phyloP scores from a whole-genome alignment of 2,113 vertebrate genomes.

The Entelurus aequoreus region DNA sequence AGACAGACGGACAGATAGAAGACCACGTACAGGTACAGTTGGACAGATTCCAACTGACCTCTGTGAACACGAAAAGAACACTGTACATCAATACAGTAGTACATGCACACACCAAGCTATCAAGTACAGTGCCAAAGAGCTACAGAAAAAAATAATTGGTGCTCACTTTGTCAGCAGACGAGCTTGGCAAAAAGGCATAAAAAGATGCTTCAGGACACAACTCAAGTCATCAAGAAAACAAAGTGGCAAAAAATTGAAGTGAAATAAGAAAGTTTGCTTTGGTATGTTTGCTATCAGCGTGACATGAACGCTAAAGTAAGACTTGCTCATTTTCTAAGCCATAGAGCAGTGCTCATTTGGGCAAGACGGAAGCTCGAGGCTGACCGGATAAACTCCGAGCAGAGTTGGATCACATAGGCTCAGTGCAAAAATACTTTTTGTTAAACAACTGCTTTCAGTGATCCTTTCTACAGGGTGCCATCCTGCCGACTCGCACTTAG shows the following conservation, averaged over 20 bases:
- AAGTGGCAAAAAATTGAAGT: constrained; percentile 42
- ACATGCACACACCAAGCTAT: neutral
- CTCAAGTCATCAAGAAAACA: constrained; percentile 51
- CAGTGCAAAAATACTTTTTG: constrained; percentile 20
- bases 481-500: constrained; percentile 18
- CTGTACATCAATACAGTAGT: constrained; percentile 8
- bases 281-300: constrained; percentile 37
- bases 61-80: constrained; percentile 7
- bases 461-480: constrained; percentile 23
- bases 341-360: constrained; percentile 32
- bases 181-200: neutral
- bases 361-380: constrained; percentile 20
- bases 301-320: constrained; percentile 27
- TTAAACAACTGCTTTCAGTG: constrained; percentile 23
- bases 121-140: constrained; percentile 4
- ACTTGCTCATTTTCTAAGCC: constrained; percentile 23
- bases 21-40: constrained; percentile 20
- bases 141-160: too few species aligned
- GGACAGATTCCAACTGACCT: constrained; percentile 9
- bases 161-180: neutral
- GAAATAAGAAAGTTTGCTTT: constrained; percentile 45
- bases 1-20: constrained; percentile 32
- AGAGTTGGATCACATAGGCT: constrained; percentile 7
- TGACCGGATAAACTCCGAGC: constrained; percentile 5
- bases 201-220: constrained; percentile 10